Percentiles rank a stretch among this genome's conserved stretches.
Conservation (phyloP, 2,888 invertebrate species). For the Pyrgus malvae region DNA sequence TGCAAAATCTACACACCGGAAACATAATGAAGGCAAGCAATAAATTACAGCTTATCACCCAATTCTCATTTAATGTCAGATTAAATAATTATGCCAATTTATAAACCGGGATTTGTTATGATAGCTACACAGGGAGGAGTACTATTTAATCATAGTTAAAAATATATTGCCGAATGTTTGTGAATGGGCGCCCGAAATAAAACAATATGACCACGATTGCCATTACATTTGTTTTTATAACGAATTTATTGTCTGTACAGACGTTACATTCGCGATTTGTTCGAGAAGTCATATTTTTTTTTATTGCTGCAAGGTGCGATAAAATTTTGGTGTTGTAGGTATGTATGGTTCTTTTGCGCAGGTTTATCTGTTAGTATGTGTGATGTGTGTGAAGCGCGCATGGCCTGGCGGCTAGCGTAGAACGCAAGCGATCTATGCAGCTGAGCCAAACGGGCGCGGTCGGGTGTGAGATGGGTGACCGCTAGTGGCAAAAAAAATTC, state of each 20-base stretch:
- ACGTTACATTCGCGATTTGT: not conserved
- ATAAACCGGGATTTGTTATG: slow-evolving; percentile 6
- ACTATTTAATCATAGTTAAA: slow-evolving; percentile 13
- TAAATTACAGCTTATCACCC: not conserved
- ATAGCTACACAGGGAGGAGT: not conserved
- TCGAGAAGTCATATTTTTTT: not conserved
- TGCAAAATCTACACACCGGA: not conserved
- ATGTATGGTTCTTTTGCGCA: not conserved
- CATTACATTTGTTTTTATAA: slow-evolving; percentile 15
- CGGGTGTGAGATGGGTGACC: too few species aligned
- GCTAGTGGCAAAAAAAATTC: too few species aligned
- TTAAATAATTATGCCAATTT: slow-evolving; percentile 2
- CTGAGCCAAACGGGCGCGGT: too few species aligned
- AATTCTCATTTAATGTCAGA: not conserved
- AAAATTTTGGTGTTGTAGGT: not conserved
- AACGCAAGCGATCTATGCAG: too few species aligned
- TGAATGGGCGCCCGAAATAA: slow-evolving; percentile 7
- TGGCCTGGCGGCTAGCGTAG: too few species aligned
- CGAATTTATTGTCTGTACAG: slow-evolving; percentile 9
- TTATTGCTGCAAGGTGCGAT: not conserved
- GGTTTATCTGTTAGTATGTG: not conserved
- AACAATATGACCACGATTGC: slow-evolving; percentile 6
- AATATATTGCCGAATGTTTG: slow-evolving; percentile 10
- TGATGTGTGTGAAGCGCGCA: too few species aligned
- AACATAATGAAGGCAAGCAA: not conserved